Evolutionary conservation across 2,797 vertebrate species (phyloP).

Genomic region (Sebastes dallii): DNA sequence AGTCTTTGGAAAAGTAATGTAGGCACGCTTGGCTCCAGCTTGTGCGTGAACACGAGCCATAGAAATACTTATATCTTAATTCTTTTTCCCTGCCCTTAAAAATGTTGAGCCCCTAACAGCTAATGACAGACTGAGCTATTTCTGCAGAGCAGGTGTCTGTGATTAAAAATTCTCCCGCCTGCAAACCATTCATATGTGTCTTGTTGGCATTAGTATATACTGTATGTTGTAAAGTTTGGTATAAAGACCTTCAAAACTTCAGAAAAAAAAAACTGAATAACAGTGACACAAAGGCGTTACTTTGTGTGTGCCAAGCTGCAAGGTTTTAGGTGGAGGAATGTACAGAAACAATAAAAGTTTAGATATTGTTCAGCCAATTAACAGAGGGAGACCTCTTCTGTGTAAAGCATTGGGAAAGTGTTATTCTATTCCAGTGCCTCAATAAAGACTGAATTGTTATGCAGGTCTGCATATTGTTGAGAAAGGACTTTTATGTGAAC

Average conservation of each 20-base stretch:
- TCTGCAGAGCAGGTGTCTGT: conserved; percentile 77
- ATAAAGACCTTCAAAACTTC: conserved; percentile 67
- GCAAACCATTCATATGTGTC: conserved; percentile 73
- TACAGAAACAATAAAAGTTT: conserved; percentile 76
- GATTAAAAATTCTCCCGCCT: conserved; percentile 76
- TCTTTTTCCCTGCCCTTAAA: conserved; percentile 60
- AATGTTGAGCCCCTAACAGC: conserved; percentile 55
- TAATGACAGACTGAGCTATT: conserved; percentile 59
- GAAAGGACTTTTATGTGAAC: conserved; percentile 43
- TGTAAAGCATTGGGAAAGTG: conserved; percentile 53
- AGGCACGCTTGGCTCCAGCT: conserved; percentile 58
- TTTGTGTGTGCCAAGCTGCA: conserved; percentile 71
- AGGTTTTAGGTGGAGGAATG: conserved; percentile 63
- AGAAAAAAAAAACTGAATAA: conserved; percentile 61
- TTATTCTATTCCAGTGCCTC: conserved; percentile 56
- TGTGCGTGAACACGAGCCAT: conserved; percentile 46
- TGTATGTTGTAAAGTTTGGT: conserved; percentile 68
- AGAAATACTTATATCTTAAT: conserved; percentile 56
- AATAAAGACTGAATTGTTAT: conserved; percentile 63
- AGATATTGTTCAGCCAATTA: conserved; percentile 78
- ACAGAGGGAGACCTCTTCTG: conserved; percentile 46
- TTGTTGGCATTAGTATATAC: conserved; percentile 65
- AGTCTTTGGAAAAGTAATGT: conserved; percentile 68
- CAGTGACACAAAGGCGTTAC: conserved; percentile 76
- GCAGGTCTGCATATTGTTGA: conserved; percentile 44